A percentile compares a stretch with the other conserved stretches of the same genome.
Conservation (phyloP, 2,888 invertebrate species). For the Parnassius apollo region DNA sequence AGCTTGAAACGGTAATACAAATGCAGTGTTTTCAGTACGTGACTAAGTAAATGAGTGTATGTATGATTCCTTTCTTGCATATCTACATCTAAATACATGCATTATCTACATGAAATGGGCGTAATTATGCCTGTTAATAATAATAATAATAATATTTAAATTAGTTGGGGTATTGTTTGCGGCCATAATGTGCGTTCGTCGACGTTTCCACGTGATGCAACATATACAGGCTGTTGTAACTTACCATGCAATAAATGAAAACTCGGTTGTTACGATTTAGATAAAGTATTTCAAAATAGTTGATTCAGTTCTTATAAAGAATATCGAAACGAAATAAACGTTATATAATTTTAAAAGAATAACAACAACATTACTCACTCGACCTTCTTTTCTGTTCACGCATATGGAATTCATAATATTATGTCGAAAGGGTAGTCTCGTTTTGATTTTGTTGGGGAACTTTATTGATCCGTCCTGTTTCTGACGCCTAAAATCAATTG, state of each 20-base stretch:
- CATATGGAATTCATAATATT: too few species aligned
- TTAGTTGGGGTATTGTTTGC: conserved; percentile 19
- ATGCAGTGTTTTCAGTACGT: conserved; percentile 21
- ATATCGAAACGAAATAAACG: too few species aligned
- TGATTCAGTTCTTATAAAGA: background rate
- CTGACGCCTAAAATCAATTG: too few species aligned
- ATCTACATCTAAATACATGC: conserved; percentile 23
- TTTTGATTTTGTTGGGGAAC: too few species aligned
- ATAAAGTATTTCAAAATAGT: background rate
- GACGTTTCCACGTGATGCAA: conserved; percentile 3
- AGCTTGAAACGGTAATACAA: conserved; percentile 37
- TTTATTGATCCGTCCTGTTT: too few species aligned
- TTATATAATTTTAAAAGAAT: too few species aligned
- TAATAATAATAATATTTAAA: conserved; percentile 1
- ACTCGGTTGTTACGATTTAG: background rate
- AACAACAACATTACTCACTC: too few species aligned
- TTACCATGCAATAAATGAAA: too few species aligned
- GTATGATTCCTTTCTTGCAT: conserved; percentile 19
- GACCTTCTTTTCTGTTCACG: too few species aligned
- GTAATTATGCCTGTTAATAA: conserved; percentile 18
- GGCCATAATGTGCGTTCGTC: conserved; percentile 1
- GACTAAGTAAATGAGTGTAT: conserved; percentile 23
- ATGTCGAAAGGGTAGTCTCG: too few species aligned
- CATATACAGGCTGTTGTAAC: too few species aligned
- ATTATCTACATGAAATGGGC: conserved; percentile 16